Evolutionary conservation across 2,797 vertebrate genomes (phyloP), one percentile per base, ranked within the genome.

Genomic region (Eurystomus glaucurus): DNA sequence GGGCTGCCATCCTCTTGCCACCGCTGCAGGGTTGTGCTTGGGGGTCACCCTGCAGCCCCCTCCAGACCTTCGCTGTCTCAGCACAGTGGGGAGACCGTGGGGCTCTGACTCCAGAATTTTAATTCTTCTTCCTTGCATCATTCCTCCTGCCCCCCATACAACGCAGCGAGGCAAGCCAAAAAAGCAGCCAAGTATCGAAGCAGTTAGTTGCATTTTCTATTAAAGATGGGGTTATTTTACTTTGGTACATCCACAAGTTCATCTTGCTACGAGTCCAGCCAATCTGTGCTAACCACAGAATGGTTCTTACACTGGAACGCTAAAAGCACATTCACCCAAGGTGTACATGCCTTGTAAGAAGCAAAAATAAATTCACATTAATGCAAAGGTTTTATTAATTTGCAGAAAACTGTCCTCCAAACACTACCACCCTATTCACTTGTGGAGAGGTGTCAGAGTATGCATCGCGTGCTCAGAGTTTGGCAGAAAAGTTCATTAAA

Each of bases 31-130:
- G 41, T 6, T 20, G 17, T 6, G 41, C 15, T 35, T 14, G 18
- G 11, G 9, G 26, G 60, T 6, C 76, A 18, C 71, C 54, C 62
- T 20, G 45, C 29, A 11, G 14, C 10, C 17, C 68, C 52, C 18
- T 45, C 4, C 19, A 0, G 1, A 1, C 17, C 23, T 46, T 2
- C 18, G 0, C 64, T 6, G 23, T 3, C 70, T 31, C 57, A 9
- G 65, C 89, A 54, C 64, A 8, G 3, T 0, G 14, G 18, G 35
- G n/a, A 41, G 3, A 14, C 39, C 3, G 37, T 2, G 1, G 17
- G 39, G 22, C 39, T 86, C 51, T 28, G 41, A 22, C 10, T 23
- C 17, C 26, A 18, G 12, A 2, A 12, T 46, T 58, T 4, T 1
- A 10, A 31, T 45, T 70, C 31, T 46, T 35, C 51, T 13, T 52